A percentile compares a stretch with the other conserved stretches of the same genome.
Evolutionary conservation across 2,888 invertebrate genomes (phyloP).

Genomic region (Polymixis lichenea): DNA sequence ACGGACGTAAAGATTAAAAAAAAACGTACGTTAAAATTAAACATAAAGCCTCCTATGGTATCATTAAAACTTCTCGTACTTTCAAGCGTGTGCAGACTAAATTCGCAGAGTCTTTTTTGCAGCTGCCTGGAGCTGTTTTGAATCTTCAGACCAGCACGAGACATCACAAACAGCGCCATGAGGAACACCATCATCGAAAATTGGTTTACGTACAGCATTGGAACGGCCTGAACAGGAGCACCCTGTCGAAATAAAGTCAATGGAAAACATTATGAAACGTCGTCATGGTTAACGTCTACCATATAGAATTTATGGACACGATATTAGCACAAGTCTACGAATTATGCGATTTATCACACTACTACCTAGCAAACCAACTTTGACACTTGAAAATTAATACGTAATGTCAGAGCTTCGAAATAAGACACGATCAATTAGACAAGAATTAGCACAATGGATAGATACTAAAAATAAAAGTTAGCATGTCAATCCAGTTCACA

Average conservation of each 20-base stretch:
- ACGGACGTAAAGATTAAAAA: too few relatives aligned
- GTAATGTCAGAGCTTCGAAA: neutral
- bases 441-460: too few relatives aligned
- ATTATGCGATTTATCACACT: too few relatives aligned
- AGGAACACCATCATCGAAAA: slow-evolving; percentile 61
- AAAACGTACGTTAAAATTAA: too few relatives aligned
- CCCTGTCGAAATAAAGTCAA: slow-evolving; percentile 53
- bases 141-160: slow-evolving; percentile 69
- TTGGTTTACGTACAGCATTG: slow-evolving; percentile 30
- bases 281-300: neutral
- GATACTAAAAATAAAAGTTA: neutral
- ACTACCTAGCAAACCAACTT: too few relatives aligned
- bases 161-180: slow-evolving; percentile 65
- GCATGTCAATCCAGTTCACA: neutral
- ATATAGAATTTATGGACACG: neutral
- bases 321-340: neutral
- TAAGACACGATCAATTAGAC: neutral
- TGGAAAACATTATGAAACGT: neutral
- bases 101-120: slow-evolving; percentile 65
- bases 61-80: slow-evolving; percentile 12
- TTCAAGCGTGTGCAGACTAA: slow-evolving; percentile 63
- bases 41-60: too few relatives aligned
- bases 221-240: neutral
- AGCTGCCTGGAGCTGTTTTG: slow-evolving; percentile 66
- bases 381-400: too few relatives aligned